Conservation (phyloP, 2,888 invertebrate species). For the Cylloceria caligata region DNA sequence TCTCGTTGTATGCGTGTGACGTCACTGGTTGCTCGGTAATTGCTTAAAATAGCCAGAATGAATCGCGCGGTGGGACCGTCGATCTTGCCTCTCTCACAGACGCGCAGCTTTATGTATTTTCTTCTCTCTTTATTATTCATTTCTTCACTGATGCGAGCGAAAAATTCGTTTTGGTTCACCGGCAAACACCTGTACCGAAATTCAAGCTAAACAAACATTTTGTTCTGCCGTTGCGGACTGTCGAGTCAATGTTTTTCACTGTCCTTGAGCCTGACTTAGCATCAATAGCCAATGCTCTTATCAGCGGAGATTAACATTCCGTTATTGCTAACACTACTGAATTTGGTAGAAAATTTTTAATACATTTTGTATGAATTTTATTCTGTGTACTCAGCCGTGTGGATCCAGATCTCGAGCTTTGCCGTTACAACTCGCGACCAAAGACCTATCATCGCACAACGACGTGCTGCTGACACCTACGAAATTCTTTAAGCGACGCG, state of each 20-base stretch:
- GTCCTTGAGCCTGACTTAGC: neutral
- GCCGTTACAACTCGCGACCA: slow-evolving; percentile 26
- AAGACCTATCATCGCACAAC: slow-evolving; percentile 37
- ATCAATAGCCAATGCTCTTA: neutral
- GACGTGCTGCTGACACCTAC: slow-evolving; percentile 50
- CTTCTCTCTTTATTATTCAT: slow-evolving; percentile 1
- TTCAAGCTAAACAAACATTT: slow-evolving; percentile 20
- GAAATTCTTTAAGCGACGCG: slow-evolving; percentile 33
- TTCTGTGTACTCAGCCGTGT: slow-evolving; percentile 50
- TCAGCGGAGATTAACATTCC: neutral
- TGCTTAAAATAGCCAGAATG: slow-evolving; percentile 79
- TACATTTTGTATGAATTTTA: slow-evolving; percentile 3
- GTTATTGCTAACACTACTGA: neutral
- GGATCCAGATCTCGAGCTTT: slow-evolving; percentile 15
- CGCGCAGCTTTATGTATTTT: neutral
- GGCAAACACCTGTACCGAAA: neutral
- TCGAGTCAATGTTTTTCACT: neutral
- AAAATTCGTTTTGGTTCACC: slow-evolving; percentile 7
- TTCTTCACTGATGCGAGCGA: neutral
- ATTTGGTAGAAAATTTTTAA: neutral
- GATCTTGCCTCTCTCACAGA: slow-evolving; percentile 49
- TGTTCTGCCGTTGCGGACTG: neutral
- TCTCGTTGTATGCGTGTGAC: slow-evolving; percentile 66
- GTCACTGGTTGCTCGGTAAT: slow-evolving; percentile 73
- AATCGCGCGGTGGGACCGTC: slow-evolving; percentile 71